Percentiles rank a stretch among this genome's conserved stretches.
phyloP scores from a whole-genome alignment of 2,797 vertebrate species.

The Avahi laniger region DNA sequence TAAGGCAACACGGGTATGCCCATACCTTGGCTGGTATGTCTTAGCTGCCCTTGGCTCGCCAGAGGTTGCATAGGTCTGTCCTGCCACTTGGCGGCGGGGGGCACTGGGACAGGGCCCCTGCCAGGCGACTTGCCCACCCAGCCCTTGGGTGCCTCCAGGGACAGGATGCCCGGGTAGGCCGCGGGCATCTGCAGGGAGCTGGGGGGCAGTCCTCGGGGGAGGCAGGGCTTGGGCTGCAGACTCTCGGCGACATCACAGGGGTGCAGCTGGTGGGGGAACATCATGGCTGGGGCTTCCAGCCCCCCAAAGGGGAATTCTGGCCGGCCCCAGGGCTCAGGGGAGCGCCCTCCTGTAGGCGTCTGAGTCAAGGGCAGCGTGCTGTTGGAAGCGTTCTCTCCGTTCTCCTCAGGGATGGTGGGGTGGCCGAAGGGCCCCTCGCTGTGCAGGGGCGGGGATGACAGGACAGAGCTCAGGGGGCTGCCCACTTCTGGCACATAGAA shows the following conservation, averaged over 20 bases:
- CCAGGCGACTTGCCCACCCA: constrained; percentile 92
- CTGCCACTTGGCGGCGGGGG: constrained; percentile 91
- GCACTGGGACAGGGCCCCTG: constrained; percentile 85
- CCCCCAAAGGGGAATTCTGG: constrained; percentile 95
- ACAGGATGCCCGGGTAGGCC: constrained; percentile 94
- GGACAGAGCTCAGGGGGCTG: constrained; percentile 96
- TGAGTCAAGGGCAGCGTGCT: constrained; percentile 96
- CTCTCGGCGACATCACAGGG: constrained; percentile 93
- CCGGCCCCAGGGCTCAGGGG: constrained; percentile 96
- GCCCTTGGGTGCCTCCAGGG: constrained; percentile 95
- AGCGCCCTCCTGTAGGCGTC: constrained; percentile 94
- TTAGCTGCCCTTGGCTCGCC: constrained; percentile 98
- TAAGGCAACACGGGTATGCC: constrained; percentile 99
- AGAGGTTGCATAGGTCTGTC: constrained; percentile 98
- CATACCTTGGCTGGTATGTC: constrained; percentile 99
- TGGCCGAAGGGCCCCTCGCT: constrained; percentile 95
- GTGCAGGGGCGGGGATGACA: constrained; percentile 95
- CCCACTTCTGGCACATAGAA: constrained; percentile 98
- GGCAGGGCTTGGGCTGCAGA: constrained; percentile 88
- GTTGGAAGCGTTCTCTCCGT: constrained; percentile 94
- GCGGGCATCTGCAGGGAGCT: constrained; percentile 91
- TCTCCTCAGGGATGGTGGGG: constrained; percentile 96
- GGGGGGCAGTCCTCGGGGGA: constrained; percentile 90
- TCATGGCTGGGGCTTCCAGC: constrained; percentile 94
- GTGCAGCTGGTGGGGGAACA: constrained; percentile 94